Conservation (phyloP, 2,888 invertebrate species). For the Diaprepes abbreviatus region DNA sequence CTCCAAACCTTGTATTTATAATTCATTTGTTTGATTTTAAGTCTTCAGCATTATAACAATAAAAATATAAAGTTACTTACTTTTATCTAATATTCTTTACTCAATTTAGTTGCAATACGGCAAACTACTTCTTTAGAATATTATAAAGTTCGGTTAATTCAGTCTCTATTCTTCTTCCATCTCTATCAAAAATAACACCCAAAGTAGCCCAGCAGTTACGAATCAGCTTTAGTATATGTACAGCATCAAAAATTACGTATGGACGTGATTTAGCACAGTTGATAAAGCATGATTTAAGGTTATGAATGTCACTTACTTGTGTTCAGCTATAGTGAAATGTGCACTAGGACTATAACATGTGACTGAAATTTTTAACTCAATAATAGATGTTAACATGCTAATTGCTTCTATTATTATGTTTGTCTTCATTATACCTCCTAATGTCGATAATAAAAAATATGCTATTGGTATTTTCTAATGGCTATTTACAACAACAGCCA, state of each 20-base stretch:
- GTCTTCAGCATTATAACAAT: no score
- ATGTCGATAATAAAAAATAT: no score
- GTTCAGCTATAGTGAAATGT: slow-evolving; percentile 24
- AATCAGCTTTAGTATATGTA: background rate
- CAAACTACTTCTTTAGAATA: no score
- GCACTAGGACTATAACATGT: slow-evolving; percentile 29
- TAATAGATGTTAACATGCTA: slow-evolving; percentile 4
- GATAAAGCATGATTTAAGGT: background rate
- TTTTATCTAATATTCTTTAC: no score
- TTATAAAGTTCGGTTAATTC: no score
- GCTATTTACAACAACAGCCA: no score
- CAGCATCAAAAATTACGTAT: background rate
- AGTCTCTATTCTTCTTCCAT: background rate
- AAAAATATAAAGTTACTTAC: no score
- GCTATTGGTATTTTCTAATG: no score
- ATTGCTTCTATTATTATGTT: background rate
- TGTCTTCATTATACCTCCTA: no score
- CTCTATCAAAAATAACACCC: background rate
- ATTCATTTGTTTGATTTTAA: no score
- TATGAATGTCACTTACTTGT: background rate
- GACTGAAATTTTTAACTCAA: slow-evolving; percentile 9
- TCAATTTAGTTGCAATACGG: no score
- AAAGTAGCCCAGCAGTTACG: background rate
- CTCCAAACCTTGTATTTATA: no score
- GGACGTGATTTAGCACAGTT: background rate